phyloP scores from a whole-genome alignment of 2,888 invertebrate genomes.

The Perizoma affinitatum region DNA sequence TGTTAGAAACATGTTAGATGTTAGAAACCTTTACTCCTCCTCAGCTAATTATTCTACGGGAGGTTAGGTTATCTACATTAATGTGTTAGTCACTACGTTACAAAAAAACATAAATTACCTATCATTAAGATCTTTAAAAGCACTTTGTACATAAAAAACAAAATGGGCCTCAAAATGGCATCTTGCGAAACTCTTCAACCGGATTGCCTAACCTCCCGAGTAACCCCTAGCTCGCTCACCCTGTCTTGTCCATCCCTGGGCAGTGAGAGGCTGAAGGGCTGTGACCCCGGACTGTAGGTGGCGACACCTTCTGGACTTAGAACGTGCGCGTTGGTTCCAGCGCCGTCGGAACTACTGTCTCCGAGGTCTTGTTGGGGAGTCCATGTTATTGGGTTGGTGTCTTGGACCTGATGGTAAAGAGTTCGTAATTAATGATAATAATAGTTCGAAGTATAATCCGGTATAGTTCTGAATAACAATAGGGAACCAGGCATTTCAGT shows the following conservation, averaged over 20 bases:
- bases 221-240: conserved; percentile 55
- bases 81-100: conserved; percentile 57
- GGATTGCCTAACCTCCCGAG: conserved; percentile 66
- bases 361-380: conserved; percentile 95
- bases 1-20: conserved; percentile 35
- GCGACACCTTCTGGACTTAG: conserved; percentile 45
- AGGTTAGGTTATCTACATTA: conserved; percentile 63
- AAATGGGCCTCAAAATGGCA: conserved; percentile 5
- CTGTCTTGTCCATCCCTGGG: conserved; percentile 85
- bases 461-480: too few relatives aligned
- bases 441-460: background rate
- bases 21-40: conserved; percentile 69
- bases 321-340: conserved; percentile 46
- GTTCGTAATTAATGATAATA: background rate
- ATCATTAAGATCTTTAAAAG: conserved; percentile 1
- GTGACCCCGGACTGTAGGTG: conserved; percentile 78
- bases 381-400: conserved; percentile 79
- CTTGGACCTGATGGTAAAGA: conserved; percentile 39
- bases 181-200: conserved; percentile 19
- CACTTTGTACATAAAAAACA: conserved; percentile 3
- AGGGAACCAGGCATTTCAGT: too few relatives aligned
- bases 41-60: conserved; percentile 64
- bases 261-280: conserved; percentile 90
- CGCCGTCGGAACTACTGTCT: conserved; percentile 83
- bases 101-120: conserved; percentile 2